These are phyloP conservation scores for Tapirus indicus DNA, from an alignment of 2,797 vertebrate species.

Conservation along the genomic window DNA sequence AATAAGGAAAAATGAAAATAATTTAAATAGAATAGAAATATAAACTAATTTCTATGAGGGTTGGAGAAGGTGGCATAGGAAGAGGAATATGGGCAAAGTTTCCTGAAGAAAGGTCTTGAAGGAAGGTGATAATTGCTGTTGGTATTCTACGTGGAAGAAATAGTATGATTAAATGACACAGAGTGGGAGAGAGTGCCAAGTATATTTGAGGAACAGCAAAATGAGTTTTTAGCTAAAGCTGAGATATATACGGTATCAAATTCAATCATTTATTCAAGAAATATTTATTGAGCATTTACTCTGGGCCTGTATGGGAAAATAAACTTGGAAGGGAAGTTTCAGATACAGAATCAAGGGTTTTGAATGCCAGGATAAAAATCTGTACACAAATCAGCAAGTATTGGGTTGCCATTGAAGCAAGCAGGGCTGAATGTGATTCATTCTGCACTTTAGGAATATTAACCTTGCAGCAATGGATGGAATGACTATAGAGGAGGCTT, in stretches of 20 bases:
- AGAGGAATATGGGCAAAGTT: neutral
- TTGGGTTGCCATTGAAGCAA: neutral
- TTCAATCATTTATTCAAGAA: conserved; percentile 37
- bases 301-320: conserved; percentile 42
- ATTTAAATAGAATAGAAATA: neutral
- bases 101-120: conserved; percentile 31
- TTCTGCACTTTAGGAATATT: conserved; percentile 34
- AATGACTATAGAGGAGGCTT: neutral
- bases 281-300: conserved; percentile 40
- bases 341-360: conserved; percentile 40
- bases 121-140: neutral
- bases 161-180: conserved; percentile 13
- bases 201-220: conserved; percentile 3
- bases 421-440: conserved; percentile 33
- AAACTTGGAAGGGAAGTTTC: conserved; percentile 43
- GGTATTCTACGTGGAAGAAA: conserved; percentile 5
- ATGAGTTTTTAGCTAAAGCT: conserved; percentile 32
- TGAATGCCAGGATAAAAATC: conserved; percentile 48
- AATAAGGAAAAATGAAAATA: conserved; percentile 3
- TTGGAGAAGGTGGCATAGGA: neutral
- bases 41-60: conserved; percentile 40
- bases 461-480: neutral
- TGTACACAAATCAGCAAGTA: conserved; percentile 26
- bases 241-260: neutral
- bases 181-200: neutral